Percentiles rank a stretch among this genome's conserved stretches.
Conservation (phyloP, 2,888 invertebrate species). For the Drosophila nr. fundita region DNA sequence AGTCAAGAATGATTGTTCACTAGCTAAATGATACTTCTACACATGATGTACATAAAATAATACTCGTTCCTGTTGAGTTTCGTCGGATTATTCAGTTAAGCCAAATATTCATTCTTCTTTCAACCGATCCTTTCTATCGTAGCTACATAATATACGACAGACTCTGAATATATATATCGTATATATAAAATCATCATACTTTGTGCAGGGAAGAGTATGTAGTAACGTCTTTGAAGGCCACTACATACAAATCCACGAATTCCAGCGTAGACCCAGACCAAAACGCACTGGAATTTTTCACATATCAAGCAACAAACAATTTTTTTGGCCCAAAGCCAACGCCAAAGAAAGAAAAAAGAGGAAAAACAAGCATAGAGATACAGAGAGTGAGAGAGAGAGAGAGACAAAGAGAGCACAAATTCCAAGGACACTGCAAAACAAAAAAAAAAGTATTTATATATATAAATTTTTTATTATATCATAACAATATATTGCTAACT, state of each 20-base stretch:
- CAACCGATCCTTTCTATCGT: not conserved
- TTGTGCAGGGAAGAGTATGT: not conserved
- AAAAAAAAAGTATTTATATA: slow-evolving; percentile 32
- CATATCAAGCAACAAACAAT: not conserved
- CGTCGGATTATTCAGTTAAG: not conserved
- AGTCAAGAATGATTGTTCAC: no score
- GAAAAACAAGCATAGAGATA: not conserved
- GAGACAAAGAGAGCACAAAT: not conserved
- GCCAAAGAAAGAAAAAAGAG: not conserved
- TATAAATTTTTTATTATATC: slow-evolving; percentile 25
- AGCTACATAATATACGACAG: not conserved
- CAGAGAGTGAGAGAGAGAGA: not conserved
- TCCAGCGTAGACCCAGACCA: slow-evolving; percentile 6
- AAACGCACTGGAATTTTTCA: slow-evolving; percentile 28
- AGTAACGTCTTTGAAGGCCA: not conserved
- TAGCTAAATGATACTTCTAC: no score
- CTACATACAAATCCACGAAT: not conserved
- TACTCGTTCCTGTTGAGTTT: not conserved
- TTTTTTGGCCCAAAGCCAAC: not conserved
- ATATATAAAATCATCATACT: not conserved
- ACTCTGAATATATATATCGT: not conserved
- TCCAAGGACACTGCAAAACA: slow-evolving; percentile 16
- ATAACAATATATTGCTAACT: slow-evolving; percentile 52
- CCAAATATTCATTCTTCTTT: not conserved
- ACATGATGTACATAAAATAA: no score